phyloP scores from a whole-genome alignment of 2,113 vertebrate genomes.

The Caloenas nicobarica region DNA sequence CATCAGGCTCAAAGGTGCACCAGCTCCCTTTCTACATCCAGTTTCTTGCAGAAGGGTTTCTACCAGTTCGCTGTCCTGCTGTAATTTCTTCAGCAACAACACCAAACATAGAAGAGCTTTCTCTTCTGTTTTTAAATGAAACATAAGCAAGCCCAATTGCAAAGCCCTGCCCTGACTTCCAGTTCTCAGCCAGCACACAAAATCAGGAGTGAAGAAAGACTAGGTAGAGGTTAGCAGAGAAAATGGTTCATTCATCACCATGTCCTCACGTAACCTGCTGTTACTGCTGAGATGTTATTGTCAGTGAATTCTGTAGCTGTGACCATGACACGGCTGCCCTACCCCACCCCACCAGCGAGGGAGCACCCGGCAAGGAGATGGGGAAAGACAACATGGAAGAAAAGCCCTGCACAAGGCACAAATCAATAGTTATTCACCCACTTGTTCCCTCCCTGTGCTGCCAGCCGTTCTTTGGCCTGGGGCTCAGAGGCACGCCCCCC shows the following conservation, averaged over 20 bases:
- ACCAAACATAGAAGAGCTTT: background rate
- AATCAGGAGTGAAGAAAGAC: background rate
- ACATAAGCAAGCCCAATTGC: background rate
- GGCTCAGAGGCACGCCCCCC: background rate
- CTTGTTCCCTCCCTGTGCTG: background rate
- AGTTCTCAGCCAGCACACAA: background rate
- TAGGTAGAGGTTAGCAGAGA: background rate
- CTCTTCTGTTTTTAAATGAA: background rate
- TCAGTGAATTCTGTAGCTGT: background rate
- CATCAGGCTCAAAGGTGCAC: background rate
- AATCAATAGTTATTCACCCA: background rate
- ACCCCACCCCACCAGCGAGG: background rate
- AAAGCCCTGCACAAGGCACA: background rate
- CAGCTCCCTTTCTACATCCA: background rate
- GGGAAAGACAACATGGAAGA: background rate
- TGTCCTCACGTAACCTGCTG: slow-evolving; percentile 1
- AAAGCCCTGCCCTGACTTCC: background rate
- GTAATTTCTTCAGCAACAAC: background rate
- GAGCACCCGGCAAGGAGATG: background rate
- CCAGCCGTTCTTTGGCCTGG: background rate
- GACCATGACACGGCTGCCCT: background rate
- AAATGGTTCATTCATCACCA: background rate
- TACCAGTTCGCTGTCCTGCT: background rate
- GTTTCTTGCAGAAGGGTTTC: background rate
- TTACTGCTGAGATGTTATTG: background rate